These are phyloP conservation scores for Bradypus variegatus DNA, from an alignment of 2,797 vertebrate genomes.

Conservation along the genomic window DNA sequence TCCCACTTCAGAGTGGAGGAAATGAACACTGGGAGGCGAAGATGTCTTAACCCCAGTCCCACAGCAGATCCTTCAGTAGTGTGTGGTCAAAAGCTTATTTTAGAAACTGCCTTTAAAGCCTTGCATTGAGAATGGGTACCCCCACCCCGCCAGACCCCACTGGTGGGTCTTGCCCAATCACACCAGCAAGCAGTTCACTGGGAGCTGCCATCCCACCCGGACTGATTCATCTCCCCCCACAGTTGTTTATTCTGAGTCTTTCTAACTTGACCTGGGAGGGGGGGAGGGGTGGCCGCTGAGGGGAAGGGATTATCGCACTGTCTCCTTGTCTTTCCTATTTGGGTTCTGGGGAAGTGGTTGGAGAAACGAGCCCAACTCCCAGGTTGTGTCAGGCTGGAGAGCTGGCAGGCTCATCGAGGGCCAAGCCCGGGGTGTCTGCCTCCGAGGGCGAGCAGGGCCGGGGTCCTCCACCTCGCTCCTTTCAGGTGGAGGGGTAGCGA, in stretches of 20 bases:
- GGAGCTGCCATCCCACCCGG: not conserved
- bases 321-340: not conserved
- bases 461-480: not conserved
- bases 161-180: not conserved
- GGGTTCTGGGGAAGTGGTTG: not conserved
- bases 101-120: slow-evolving; percentile 10
- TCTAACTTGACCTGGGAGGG: not conserved
- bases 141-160: not conserved
- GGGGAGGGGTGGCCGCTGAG: not conserved
- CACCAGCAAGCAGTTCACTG: not conserved
- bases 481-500: not conserved
- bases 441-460: not conserved
- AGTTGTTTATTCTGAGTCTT: slow-evolving; percentile 8
- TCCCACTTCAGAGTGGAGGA: not conserved
- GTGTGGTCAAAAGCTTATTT: not conserved
- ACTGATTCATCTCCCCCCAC: not conserved
- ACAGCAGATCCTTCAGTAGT: not conserved
- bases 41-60: not conserved
- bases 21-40: not conserved
- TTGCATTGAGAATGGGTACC: not conserved
- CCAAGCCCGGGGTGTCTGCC: not conserved
- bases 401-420: not conserved
- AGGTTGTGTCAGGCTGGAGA: not conserved
- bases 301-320: not conserved
- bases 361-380: not conserved